These are phyloP conservation scores for Coptodon rendalli DNA, from an alignment of 2,113 vertebrate species.

Conservation along the genomic window DNA sequence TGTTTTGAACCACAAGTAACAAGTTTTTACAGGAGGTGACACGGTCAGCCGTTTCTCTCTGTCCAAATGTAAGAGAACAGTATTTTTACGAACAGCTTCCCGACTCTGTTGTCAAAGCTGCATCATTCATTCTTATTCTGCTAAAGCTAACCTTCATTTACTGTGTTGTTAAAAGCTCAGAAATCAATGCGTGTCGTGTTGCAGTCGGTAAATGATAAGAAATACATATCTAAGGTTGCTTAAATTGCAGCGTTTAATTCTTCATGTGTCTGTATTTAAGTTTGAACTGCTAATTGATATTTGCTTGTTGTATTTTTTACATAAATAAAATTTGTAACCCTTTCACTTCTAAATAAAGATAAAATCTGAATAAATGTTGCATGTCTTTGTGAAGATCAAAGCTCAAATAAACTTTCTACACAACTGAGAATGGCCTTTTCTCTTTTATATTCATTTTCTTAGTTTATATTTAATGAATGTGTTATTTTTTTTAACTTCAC, in stretches of 20 bases:
- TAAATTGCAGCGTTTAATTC: neutral
- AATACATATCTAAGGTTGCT: neutral
- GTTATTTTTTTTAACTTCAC: neutral
- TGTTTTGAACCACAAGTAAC: neutral
- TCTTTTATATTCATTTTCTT: neutral
- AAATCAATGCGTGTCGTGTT: neutral
- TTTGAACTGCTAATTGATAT: neutral
- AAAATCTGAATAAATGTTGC: neutral
- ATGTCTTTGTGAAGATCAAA: neutral
- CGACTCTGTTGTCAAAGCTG: neutral
- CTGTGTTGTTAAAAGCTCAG: neutral
- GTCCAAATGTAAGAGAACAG: neutral
- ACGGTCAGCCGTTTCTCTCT: neutral
- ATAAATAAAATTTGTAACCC: neutral
- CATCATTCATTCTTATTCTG: neutral
- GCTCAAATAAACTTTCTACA: conserved; percentile 42
- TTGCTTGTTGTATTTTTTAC: neutral
- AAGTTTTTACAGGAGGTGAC: neutral
- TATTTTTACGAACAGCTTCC: neutral
- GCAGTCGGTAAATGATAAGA: neutral
- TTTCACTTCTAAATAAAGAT: neutral
- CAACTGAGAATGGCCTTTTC: neutral
- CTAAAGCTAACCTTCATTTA: neutral
- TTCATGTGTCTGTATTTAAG: neutral
- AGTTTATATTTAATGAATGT: neutral